These are phyloP conservation scores for Aleiodes alternator DNA, from an alignment of 2,888 invertebrate genomes.

Conservation along the genomic window DNA sequence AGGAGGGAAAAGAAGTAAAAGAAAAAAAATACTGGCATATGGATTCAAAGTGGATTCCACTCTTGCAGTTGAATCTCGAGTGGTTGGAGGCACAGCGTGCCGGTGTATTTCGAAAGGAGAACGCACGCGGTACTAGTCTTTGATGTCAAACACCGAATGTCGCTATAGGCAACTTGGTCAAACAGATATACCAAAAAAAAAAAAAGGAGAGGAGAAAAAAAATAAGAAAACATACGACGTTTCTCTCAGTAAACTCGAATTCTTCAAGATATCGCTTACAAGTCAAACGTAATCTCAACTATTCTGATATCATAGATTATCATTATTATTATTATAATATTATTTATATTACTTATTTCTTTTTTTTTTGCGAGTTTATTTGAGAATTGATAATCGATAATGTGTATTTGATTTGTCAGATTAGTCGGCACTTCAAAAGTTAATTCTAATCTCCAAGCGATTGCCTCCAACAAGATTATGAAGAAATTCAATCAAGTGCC, in stretches of 20 bases:
- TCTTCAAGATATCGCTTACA: slow-evolving; percentile 47
- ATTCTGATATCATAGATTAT: slow-evolving; percentile 1
- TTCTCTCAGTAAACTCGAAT: slow-evolving; percentile 46
- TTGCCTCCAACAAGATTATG: slow-evolving; percentile 46
- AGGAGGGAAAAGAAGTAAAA: slow-evolving; percentile 1
- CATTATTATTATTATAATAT: too few species aligned
- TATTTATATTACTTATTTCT: too few species aligned
- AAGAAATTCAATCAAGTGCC: too few species aligned
- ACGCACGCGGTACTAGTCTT: slow-evolving; percentile 42
- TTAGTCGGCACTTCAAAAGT: background rate
- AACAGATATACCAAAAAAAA: slow-evolving; percentile 54
- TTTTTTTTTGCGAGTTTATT: background rate
- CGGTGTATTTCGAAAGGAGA: slow-evolving; percentile 44
- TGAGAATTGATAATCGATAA: slow-evolving; percentile 22
- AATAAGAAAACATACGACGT: slow-evolving; percentile 27
- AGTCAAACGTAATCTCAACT: slow-evolving; percentile 12
- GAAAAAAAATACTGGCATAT: slow-evolving; percentile 34
- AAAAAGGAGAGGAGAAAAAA: too few species aligned
- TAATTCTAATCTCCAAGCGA: slow-evolving; percentile 1
- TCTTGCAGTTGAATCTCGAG: slow-evolving; percentile 28
- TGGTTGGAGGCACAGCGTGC: slow-evolving; percentile 3
- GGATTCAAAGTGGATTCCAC: slow-evolving; percentile 33
- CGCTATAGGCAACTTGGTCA: slow-evolving; percentile 56
- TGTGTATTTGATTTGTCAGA: slow-evolving; percentile 2
- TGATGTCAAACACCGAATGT: slow-evolving; percentile 49